phyloP scores from a whole-genome alignment of 2,113 vertebrate genomes.

The Canis aureus region DNA sequence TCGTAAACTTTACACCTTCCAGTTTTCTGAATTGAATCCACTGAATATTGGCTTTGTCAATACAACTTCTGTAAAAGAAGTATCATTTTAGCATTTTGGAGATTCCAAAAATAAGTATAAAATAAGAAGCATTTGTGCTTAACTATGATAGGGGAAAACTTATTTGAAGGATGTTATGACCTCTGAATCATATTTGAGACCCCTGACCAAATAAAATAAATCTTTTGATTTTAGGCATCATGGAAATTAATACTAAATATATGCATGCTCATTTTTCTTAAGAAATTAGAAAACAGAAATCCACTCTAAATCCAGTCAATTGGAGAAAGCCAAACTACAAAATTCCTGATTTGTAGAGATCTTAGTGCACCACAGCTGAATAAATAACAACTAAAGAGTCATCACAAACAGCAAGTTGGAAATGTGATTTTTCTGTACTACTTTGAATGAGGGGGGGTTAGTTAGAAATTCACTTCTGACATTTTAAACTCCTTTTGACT shows the following conservation, averaged over 20 bases:
- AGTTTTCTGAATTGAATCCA: constrained; percentile 3
- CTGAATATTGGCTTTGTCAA: constrained; percentile 20
- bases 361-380: neutral
- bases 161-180: constrained; percentile 17
- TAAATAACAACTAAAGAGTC: neutral
- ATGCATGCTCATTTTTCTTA: constrained; percentile 43
- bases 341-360: neutral
- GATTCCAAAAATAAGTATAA: constrained; percentile 8
- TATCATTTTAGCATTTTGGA: constrained; percentile 41
- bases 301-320: neutral
- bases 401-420: constrained; percentile 17
- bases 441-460: neutral
- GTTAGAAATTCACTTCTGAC: constrained; percentile 23
- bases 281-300: constrained; percentile 20
- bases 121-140: neutral
- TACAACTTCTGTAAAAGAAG: constrained; percentile 19
- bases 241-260: constrained; percentile 51
- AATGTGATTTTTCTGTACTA: neutral
- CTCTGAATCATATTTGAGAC: constrained; percentile 50
- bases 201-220: constrained; percentile 34
- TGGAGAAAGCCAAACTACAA: neutral
- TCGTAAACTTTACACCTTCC: neutral
- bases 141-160: constrained; percentile 7
- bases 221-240: constrained; percentile 29
- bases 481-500: neutral